A percentile compares a stretch with the other conserved stretches of the same genome.
Evolutionary conservation across 2,113 vertebrate genomes (phyloP).

Genomic region (Nothoprocta pentlandii): DNA sequence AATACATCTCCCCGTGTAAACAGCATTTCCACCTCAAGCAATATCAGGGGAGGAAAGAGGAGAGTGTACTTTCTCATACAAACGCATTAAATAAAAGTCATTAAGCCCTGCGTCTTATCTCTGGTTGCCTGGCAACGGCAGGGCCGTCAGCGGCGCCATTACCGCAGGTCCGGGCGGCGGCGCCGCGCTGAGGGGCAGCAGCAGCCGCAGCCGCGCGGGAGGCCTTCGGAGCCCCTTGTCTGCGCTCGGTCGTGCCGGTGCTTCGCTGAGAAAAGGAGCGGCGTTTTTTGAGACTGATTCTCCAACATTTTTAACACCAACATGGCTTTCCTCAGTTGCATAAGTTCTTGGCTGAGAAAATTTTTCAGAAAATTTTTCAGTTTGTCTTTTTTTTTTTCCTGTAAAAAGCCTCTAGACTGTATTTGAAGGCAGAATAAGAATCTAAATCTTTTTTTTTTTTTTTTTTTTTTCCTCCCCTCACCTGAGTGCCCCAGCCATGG

Average conservation of each 20-base stretch:
- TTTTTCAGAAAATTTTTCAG: slow-evolving; percentile 4
- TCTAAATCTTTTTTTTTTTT: neutral
- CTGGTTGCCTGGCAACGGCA: slow-evolving; percentile 88
- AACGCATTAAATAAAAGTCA: slow-evolving; percentile 83
- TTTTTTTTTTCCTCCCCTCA: neutral
- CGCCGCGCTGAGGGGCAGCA: slow-evolving; percentile 77
- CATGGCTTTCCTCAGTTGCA: neutral
- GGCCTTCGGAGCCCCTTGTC: slow-evolving; percentile 75
- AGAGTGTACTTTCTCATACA: slow-evolving; percentile 77
- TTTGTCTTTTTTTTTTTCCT: neutral
- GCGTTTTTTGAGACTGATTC: neutral
- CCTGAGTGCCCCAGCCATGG: neutral
- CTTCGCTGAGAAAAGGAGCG: slow-evolving; percentile 51
- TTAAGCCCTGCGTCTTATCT: slow-evolving; percentile 80
- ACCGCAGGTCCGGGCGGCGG: slow-evolving; percentile 83
- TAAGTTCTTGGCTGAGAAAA: neutral
- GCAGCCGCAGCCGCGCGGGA: slow-evolving; percentile 71
- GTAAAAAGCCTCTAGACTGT: neutral
- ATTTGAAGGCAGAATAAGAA: neutral
- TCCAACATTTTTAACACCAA: neutral
- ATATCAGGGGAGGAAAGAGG: slow-evolving; percentile 35
- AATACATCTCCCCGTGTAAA: slow-evolving; percentile 64
- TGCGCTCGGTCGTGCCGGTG: slow-evolving; percentile 60
- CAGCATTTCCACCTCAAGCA: slow-evolving; percentile 64
- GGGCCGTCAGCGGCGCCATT: slow-evolving; percentile 78